Base-by-base conservation (phyloP, 2,888 invertebrate genomes). In the Pollenia labialis region DNA sequence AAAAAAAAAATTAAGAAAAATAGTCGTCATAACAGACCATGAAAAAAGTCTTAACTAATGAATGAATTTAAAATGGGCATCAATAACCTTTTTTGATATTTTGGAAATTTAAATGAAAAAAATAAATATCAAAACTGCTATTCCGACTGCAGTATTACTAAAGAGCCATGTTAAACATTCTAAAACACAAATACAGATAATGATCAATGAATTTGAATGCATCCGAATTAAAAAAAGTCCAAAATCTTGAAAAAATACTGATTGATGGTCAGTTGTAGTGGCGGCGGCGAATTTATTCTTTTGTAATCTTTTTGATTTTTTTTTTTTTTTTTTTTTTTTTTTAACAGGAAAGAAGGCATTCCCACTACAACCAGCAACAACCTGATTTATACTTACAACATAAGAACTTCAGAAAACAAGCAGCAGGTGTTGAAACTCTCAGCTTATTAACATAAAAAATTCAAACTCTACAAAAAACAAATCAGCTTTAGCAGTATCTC, bases 401-500 rank as follows among this genome's bases (percentile, higher is more conserved):
- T 8, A 14, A 40, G 9, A 23, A 64, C 44, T 6, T 56, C 40
- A 16, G 23, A 32, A n/a, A 23, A 64, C 52, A 50, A 56, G 62
- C 66, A 85, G 81, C 85, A 85, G 85, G 85, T 85, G 85, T 71
- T 81, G 50, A 76, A 71, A 81, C 14, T 56, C 69, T 75, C 40
- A 64, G 64, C 75, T 81, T 74, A 62, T 80, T 75, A 85, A 54
- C 69, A 82, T 69, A 32, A 32, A 58, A 58, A 42, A 58, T 32
- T 23, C 23, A 52, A 69, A 40, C 48, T n/a, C 18, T 32, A 50
- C 18, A 23, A 11, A 48, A 23, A 46, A 32, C 12, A 23, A 46
- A 32, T 4, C 46, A 60, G 60, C 11, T 54, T 10, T 54, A 54
- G n/a, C 60, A 32, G 4, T n/a, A 44, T 18, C 56, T 50, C 14